Conservation (phyloP, 1,140 invertebrate species). For the Leptonema lineaticorne region DNA sequence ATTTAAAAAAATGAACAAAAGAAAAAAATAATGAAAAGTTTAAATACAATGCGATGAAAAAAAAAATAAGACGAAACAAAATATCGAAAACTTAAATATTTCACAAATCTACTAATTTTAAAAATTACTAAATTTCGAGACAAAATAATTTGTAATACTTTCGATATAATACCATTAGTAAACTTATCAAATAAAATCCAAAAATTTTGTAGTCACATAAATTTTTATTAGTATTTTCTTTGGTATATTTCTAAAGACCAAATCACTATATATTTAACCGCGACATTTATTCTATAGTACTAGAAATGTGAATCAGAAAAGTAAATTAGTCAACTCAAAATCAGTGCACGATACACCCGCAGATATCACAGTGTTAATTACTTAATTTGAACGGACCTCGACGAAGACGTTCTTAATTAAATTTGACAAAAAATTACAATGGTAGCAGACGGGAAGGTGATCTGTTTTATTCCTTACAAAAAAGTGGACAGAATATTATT, state of each 20-base stretch:
- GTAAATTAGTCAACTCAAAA: too few species aligned
- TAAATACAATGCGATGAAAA: background rate
- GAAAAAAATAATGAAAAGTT: background rate
- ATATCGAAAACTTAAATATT: background rate
- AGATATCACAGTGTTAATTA: background rate
- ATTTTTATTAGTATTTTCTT: too few species aligned
- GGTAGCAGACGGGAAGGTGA: background rate
- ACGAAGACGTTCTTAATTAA: background rate
- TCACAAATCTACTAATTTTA: background rate
- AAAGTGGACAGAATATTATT: conserved; percentile 43
- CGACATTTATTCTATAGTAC: too few species aligned
- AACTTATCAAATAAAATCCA: background rate
- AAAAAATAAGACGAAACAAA: background rate
- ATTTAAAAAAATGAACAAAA: background rate
- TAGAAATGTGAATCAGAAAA: too few species aligned
- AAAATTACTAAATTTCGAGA: background rate
- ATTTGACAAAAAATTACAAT: background rate
- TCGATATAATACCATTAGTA: too few species aligned
- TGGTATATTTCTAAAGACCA: background rate
- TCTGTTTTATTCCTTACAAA: background rate
- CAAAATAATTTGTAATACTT: background rate
- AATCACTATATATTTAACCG: too few species aligned
- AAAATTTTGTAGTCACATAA: background rate
- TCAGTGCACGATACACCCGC: background rate
- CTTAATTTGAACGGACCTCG: background rate